Evolutionary conservation across 2,888 invertebrate genomes (phyloP), one percentile per base, ranked within the genome.

Genomic region (Fragum fragum): DNA sequence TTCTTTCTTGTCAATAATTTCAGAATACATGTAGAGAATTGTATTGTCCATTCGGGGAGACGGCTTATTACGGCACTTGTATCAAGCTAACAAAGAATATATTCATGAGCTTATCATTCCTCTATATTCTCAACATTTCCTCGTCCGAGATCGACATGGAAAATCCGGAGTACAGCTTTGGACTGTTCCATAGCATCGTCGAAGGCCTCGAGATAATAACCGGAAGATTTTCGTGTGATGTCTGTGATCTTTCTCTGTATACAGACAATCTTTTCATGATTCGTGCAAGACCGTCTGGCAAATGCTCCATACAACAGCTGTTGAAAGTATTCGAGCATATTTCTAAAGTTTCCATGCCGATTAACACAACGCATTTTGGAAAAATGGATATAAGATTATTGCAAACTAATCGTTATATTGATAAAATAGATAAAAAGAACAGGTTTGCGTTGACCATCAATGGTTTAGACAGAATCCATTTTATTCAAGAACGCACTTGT

Each of bases 1-100:
- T n/a, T n/a, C n/a, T n/a, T n/a, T n/a, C n/a, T n/a, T n/a, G n/a
- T n/a, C n/a, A n/a, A n/a, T n/a, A n/a, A n/a, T 47, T 47, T 47
- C 47, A 47, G 47, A 16, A n/a, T 14, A 14, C 18, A 47, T 47
- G 47, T 47, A 47, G n/a, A n/a, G 3, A 16, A 47, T n/a, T 47
- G 47, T n/a, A 47, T 14, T 47, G 47, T 47, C 47, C 47, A 47
- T 47, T 47, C 47, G 47, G 47, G 18, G 47, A 47, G 47, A 47
- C 47, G 3, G 47, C 47, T 47, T 5, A 9, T 5, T 16, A n/a
- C n/a, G 47, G 47, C 3, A 3, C 14, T 47, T 47, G 47, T 47
- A 3, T n/a, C 47, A 47, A 47, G n/a, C 3, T 47, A 3, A 47
- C 47, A 47, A n/a, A 47, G n/a, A n/a, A 47, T 18, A n/a, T 47